These are phyloP conservation scores for Drosophila melanosoma DNA, from an alignment of 2,888 invertebrate species.

Conservation along the genomic window DNA sequence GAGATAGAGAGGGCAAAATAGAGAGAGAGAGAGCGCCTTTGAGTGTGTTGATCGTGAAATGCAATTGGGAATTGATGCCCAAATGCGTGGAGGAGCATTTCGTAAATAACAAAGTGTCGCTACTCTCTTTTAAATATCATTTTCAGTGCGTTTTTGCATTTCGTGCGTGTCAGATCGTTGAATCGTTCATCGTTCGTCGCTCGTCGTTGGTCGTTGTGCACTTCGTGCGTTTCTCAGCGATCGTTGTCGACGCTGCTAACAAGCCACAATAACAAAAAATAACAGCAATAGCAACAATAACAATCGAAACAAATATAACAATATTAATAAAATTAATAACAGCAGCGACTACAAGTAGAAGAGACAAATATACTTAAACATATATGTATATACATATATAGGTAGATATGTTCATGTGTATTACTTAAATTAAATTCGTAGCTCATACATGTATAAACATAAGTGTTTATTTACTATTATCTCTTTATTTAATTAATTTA, in stretches of 20 bases:
- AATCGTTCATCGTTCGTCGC: background rate
- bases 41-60: slow-evolving; percentile 20
- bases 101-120: slow-evolving; percentile 63
- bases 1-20: background rate
- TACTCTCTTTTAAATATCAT: slow-evolving; percentile 65
- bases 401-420: slow-evolving; percentile 15
- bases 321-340: slow-evolving; percentile 25
- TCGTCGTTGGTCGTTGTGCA: slow-evolving; percentile 43
- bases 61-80: slow-evolving; percentile 45
- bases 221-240: slow-evolving; percentile 48
- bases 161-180: slow-evolving; percentile 68
- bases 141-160: slow-evolving; percentile 72
- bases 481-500: slow-evolving; percentile 33
- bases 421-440: slow-evolving; percentile 44
- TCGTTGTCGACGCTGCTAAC: slow-evolving; percentile 18
- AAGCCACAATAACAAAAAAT: slow-evolving; percentile 11
- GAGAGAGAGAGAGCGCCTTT: background rate
- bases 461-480: slow-evolving; percentile 10
- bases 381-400: slow-evolving; percentile 3
- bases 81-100: slow-evolving; percentile 57
- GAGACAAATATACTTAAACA: slow-evolving; percentile 17
- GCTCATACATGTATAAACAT: slow-evolving; percentile 8
- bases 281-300: slow-evolving; percentile 21
- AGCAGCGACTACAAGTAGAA: slow-evolving; percentile 11
- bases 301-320: slow-evolving; percentile 10